A percentile compares a stretch with the other conserved stretches of the same genome.
phyloP scores from a whole-genome alignment of 2,797 vertebrate species.

The Setipinna tenuifilis region DNA sequence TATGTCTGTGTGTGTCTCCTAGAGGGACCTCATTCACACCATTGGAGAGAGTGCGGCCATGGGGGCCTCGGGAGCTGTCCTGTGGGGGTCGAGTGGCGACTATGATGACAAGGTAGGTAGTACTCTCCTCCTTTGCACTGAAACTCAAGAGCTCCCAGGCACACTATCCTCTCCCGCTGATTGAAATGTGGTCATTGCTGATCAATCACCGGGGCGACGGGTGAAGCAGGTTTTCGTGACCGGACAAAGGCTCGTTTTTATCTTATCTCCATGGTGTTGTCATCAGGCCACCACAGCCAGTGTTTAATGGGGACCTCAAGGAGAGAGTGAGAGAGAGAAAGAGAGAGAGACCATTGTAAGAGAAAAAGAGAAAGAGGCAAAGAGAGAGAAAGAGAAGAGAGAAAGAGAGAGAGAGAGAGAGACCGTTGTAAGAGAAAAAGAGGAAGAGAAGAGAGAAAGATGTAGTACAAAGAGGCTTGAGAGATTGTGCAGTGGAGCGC shows the following conservation, averaged over 20 bases:
- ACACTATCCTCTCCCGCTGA: background rate
- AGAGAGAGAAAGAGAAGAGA: background rate
- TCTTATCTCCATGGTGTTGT: background rate
- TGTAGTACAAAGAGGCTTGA: background rate
- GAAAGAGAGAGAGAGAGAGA: background rate
- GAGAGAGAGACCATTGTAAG: background rate
- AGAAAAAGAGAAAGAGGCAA: too few relatives aligned
- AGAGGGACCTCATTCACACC: slow-evolving; percentile 73
- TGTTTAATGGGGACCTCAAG: too few relatives aligned
- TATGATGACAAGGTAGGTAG: slow-evolving; percentile 64
- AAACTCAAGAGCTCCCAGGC: slow-evolving; percentile 34
- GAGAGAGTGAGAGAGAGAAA: background rate
- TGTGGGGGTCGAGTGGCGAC: slow-evolving; percentile 73
- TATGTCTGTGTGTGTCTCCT: background rate
- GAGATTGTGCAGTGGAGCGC: background rate
- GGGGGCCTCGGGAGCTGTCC: slow-evolving; percentile 72
- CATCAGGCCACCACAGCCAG: too few relatives aligned
- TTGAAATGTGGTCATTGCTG: background rate
- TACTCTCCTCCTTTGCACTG: slow-evolving; percentile 40
- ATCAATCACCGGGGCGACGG: background rate
- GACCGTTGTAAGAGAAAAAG: background rate
- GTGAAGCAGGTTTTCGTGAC: background rate
- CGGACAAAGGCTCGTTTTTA: background rate
- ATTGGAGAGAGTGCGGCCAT: slow-evolving; percentile 75
- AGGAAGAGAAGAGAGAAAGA: background rate